These are phyloP conservation scores for Polymixis lichenea DNA, from an alignment of 2,888 invertebrate genomes.

Conservation along the genomic window DNA sequence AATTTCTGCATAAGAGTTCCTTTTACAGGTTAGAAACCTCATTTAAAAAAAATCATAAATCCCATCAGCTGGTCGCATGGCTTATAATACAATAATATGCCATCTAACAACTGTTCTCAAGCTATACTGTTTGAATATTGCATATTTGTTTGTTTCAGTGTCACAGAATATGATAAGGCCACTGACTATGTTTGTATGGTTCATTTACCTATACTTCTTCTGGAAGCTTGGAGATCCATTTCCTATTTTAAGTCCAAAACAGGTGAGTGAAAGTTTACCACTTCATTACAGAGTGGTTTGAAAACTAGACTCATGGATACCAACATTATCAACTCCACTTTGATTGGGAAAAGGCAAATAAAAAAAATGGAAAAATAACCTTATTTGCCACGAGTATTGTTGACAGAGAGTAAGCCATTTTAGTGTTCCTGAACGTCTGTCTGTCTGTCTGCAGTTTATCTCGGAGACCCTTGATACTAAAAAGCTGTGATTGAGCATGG, in stretches of 20 bases:
- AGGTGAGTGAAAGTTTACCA: conserved; percentile 91
- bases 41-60: too few relatives aligned
- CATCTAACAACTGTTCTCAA: not conserved
- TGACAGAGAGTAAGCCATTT: not conserved
- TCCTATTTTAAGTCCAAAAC: conserved; percentile 98
- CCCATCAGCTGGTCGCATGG: too few relatives aligned
- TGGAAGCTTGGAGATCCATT: conserved; percentile 99
- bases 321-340: not conserved
- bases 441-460: too few relatives aligned
- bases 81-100: not conserved
- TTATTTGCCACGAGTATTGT: not conserved
- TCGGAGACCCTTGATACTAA: not conserved
- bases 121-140: not conserved
- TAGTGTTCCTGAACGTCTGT: not conserved
- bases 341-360: not conserved
- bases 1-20: too few relatives aligned
- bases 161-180: conserved; percentile 94
- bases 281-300: not conserved
- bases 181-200: conserved; percentile 96
- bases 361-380: not conserved
- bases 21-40: too few relatives aligned
- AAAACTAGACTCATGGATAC: not conserved
- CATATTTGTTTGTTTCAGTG: conserved; percentile 89
- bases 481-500: not conserved
- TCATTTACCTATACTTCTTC: conserved; percentile 97